Base-by-base conservation (phyloP, 1,140 invertebrate genomes). In the Drosophila fuyamai region DNA sequence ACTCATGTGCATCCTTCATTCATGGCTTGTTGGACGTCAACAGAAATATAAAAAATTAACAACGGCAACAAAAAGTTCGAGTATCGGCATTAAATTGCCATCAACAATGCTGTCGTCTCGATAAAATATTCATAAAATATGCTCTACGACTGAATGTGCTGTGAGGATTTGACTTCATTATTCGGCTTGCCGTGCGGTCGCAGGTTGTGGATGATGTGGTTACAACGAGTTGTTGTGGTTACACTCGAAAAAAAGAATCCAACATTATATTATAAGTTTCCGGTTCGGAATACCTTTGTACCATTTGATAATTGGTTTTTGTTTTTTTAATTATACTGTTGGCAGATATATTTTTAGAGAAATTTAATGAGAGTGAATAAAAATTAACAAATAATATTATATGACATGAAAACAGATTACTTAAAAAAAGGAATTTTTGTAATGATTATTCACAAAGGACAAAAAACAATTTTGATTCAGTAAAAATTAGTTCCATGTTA, bases 141-240 rank as follows among this genome's bases (percentile, higher is more conserved):
- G 60, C 36, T 38, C 38, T 23, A 40, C 23, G 27, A 65, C 16
- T 47, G 58, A 54, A 44, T 61, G 58, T 72, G 16, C 54, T 50
- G 44, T 43, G 53, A 76, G 73, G 61, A 76, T 76, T 76, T 76
- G 72, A 76, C 73, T 76, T 76, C 73, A 76, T 76, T 76, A 76
- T 66, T 53, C 48, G 60, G 60, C 61, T 76, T 76, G 47, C 44
- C 12, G n/a, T 66, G 71, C 48, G 73, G 60, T 76, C 60, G 61
- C 72, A 58, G 60, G 54, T 53, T 76, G 73, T 16, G 73, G 73
- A 58, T 40, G 16, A 16, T 70, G 43, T 38, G 67, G 67, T 71
- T 71, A 36, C 29, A 67, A 9, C 35, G 29, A 67, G 18, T 36
- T 16, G 4, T 50, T 62, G 36, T 32, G 38, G 23, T 13, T 41